Conservation (phyloP, 2,797 vertebrate species). For the Dendrocincla fuliginosa region DNA sequence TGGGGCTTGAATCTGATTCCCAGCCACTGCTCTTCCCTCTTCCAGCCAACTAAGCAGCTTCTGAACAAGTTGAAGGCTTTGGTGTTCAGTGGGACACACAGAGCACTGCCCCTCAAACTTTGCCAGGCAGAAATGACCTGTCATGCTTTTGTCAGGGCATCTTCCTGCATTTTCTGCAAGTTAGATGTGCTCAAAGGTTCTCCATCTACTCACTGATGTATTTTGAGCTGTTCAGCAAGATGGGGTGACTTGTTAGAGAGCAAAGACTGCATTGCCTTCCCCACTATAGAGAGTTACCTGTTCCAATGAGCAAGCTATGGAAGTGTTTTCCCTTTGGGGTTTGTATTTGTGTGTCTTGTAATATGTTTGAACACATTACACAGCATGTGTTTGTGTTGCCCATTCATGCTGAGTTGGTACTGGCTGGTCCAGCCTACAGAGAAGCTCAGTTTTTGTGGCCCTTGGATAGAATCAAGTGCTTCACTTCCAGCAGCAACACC, state of each 20-base stretch:
- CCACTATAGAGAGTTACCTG: neutral
- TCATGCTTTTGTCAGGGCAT: neutral
- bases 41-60: neutral
- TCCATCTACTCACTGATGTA: neutral
- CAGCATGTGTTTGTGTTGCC: neutral
- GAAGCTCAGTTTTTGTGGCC: accelerated
- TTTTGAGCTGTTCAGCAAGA: neutral
- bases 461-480: neutral
- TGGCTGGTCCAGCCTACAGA: neutral
- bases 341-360: neutral
- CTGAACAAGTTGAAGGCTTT: neutral
- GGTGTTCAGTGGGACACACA: accelerated
- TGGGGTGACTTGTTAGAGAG: neutral
- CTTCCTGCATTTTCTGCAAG: neutral
- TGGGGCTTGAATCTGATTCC: neutral
- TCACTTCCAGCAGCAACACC: neutral
- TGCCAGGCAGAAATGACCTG: neutral
- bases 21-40: neutral
- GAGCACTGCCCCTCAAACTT: neutral
- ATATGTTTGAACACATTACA: neutral
- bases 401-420: neutral
- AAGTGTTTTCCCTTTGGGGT: neutral
- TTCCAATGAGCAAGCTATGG: neutral
- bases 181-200: neutral
- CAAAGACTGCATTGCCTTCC: neutral